Evolutionary conservation across 2,888 invertebrate species (phyloP).

Genomic region (Pachymerium ferrugineum): DNA sequence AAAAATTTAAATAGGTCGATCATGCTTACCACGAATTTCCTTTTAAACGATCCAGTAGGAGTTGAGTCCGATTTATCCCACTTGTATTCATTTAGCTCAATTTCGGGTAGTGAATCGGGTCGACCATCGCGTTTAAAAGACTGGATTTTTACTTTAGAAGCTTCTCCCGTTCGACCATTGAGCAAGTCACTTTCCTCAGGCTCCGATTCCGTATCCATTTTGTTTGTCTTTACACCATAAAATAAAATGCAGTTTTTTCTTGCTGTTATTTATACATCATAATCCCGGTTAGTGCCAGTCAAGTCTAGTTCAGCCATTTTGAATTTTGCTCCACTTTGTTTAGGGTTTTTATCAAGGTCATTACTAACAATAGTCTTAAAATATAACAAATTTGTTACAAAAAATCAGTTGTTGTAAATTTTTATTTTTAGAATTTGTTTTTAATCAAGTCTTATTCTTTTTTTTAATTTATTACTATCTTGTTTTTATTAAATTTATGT

Average conservation of each 20-base stretch:
- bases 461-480: too few species aligned
- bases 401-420: too few species aligned
- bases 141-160: not conserved
- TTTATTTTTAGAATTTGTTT: too few species aligned
- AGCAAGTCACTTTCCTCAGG: not conserved
- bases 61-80: constrained; percentile 31
- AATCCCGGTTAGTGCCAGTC: not conserved
- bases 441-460: too few species aligned
- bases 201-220: not conserved
- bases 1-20: not conserved
- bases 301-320: not conserved
- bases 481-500: too few species aligned
- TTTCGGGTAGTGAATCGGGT: not conserved
- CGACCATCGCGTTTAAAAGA: not conserved
- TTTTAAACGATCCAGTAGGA: constrained; percentile 34
- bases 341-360: not conserved
- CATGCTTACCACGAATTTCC: constrained; percentile 36
- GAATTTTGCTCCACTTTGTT: not conserved
- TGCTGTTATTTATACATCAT: not conserved
- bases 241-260: not conserved
- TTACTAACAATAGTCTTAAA: too few species aligned
- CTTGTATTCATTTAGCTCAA: constrained; percentile 30
- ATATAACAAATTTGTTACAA: too few species aligned
- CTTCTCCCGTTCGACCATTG: not conserved
- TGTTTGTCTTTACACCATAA: not conserved